Evolutionary conservation across 2,888 invertebrate genomes (phyloP).

Genomic region (Drosophila cyrtoloma): DNA sequence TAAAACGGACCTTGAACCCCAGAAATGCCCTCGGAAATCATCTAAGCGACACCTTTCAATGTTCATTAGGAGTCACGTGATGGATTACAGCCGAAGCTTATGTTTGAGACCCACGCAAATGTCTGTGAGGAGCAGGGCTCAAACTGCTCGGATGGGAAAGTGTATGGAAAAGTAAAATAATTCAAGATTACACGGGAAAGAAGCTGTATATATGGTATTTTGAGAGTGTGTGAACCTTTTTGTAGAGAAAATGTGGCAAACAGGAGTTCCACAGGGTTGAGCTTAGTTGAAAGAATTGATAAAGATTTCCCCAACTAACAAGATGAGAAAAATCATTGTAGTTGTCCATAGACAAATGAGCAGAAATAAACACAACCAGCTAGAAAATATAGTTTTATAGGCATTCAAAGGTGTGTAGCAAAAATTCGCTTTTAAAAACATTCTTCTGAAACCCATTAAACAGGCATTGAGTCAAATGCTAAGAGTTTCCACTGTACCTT

Average conservation of each 20-base stretch:
- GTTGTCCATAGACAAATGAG: background rate
- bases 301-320: background rate
- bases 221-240: background rate
- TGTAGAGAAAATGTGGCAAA: background rate
- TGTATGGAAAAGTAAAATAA: background rate
- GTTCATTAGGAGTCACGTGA: conserved; percentile 49
- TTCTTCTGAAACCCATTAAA: background rate
- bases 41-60: conserved; percentile 23
- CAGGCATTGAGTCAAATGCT: background rate
- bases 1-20: conserved; percentile 55
- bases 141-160: conserved; percentile 27
- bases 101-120: conserved; percentile 35
- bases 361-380: background rate
- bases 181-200: background rate
- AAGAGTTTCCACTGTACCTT: background rate
- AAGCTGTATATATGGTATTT: background rate
- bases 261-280: background rate
- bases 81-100: conserved; percentile 50
- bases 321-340: background rate
- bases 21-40: conserved; percentile 6
- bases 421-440: too few species aligned
- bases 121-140: conserved; percentile 10
- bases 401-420: background rate
- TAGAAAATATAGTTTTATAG: background rate
- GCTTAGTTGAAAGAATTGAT: background rate